Base-by-base conservation (phyloP, 1,140 invertebrate genomes). In the Drosophila sp. region DNA sequence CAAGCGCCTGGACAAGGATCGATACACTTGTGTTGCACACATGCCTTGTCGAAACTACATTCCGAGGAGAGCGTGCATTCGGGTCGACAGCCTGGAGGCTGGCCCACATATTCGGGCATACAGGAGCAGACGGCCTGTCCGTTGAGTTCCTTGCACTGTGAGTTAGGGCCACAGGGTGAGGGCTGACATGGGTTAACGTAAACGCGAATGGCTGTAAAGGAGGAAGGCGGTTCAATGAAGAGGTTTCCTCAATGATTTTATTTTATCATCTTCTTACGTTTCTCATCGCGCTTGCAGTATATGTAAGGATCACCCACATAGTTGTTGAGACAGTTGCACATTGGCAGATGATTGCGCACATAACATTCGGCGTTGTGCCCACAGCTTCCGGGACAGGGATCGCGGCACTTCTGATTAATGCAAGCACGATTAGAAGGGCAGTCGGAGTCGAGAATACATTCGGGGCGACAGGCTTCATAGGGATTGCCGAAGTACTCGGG, bases 1-100 rank as follows among this genome's bases (percentile, higher is more conserved):
- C 95, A 95, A 14, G 92, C 93, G 45, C 95, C 95, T 7, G 94
- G 94, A 82, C 96, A 96, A n/a, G 95, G 95, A 91, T 96, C 94
- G 48, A 94, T 90, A 83, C 96, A 96, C 89, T 95, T 95, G 67
- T 94, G 93, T 70, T 93, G 92, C 21, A 95, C 93, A 78, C 95
- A 96, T 11, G 95, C 94, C 81, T 92, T 94, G 77, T 95, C 94
- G 8, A 94, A 92, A 38, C 94, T 91, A 89, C 95, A 96, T 78
- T 96, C 95, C 1, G 93, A 93, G 72, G 94, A 94, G 0, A 94
- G 89, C 0, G 94, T 90, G 74, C 95, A 95, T 90, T 95, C 94
- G 4, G 94, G 94, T 80, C 94, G 92, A 87, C 95, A 96, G 7
- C 94, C 94, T 84, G 95, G 96, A 3, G 96, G 96, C 92, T 95